These are phyloP conservation scores for Antennarius striatus DNA, from an alignment of 2,113 vertebrate genomes.

Conservation along the genomic window DNA sequence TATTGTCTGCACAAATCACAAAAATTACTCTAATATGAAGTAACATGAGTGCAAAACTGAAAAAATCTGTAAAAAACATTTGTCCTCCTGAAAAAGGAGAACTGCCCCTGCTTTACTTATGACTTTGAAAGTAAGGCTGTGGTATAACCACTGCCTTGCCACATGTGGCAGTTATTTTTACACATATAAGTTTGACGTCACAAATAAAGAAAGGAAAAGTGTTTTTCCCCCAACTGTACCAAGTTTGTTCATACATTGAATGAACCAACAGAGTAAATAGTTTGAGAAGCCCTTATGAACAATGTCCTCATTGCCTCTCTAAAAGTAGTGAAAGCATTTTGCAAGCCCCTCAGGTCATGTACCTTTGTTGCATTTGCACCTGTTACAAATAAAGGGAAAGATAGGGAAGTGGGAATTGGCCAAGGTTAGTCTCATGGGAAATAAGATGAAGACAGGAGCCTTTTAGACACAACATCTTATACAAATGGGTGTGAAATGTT, in stretches of 20 bases:
- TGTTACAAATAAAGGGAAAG: slow-evolving; percentile 46
- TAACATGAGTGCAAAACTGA: slow-evolving; percentile 8
- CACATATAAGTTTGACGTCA: slow-evolving; percentile 48
- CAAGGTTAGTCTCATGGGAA: slow-evolving; percentile 61
- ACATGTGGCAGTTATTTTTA: slow-evolving; percentile 62
- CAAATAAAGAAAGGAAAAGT: slow-evolving; percentile 3
- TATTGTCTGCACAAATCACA: slow-evolving; percentile 1
- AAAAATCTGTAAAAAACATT: no score
- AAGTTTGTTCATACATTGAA: slow-evolving; percentile 14
- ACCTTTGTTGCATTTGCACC: slow-evolving; percentile 46
- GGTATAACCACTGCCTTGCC: slow-evolving; percentile 58
- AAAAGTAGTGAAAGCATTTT: slow-evolving; percentile 4
- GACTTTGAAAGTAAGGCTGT: slow-evolving; percentile 48
- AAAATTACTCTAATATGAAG: no score
- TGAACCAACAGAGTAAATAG: slow-evolving; percentile 3
- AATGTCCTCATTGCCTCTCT: not conserved
- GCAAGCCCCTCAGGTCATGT: slow-evolving; percentile 24
- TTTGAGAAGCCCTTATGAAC: no score
- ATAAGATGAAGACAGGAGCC: slow-evolving; percentile 26
- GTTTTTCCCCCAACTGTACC: slow-evolving; percentile 14
- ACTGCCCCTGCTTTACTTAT: slow-evolving; percentile 31
- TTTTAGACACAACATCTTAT: slow-evolving; percentile 58
- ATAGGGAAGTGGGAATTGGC: slow-evolving; percentile 20
- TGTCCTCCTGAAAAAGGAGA: slow-evolving; percentile 32
- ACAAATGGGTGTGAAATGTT: slow-evolving; percentile 43